These are phyloP conservation scores for Hipposideros armiger DNA, from an alignment of 2,113 vertebrate genomes.

Conservation along the genomic window DNA sequence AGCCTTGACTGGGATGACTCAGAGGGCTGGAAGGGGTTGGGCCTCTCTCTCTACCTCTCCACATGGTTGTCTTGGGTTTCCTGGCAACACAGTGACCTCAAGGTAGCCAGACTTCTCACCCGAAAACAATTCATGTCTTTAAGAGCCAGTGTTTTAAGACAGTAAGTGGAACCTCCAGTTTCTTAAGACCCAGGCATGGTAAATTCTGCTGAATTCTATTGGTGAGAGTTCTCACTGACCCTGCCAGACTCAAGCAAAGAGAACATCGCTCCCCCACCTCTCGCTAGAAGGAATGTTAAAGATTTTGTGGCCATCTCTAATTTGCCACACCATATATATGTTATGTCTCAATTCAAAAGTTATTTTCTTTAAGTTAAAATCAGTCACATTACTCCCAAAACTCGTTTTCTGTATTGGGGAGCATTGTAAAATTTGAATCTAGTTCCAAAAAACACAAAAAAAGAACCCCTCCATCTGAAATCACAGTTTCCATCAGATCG, in stretches of 20 bases:
- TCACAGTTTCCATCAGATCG: slow-evolving; percentile 67
- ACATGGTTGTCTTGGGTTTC: neutral
- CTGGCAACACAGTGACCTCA: neutral
- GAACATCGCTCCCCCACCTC: neutral
- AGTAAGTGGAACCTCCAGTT: neutral
- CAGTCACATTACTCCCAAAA: neutral
- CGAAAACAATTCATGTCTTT: neutral
- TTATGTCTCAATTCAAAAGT: neutral
- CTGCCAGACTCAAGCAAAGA: neutral
- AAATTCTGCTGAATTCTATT: neutral
- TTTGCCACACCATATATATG: neutral
- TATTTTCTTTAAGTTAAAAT: neutral
- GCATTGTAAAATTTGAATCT: neutral
- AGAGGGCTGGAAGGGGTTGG: neutral
- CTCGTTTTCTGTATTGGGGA: neutral
- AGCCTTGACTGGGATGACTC: neutral
- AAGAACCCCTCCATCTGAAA: slow-evolving; percentile 50
- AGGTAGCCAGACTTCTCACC: neutral
- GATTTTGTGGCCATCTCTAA: neutral
- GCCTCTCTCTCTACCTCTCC: too few species aligned
- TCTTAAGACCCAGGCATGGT: neutral
- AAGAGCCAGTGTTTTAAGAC: neutral
- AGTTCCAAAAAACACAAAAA: slow-evolving; percentile 54
- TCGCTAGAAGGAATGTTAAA: neutral
- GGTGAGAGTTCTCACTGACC: neutral